phyloP scores from a whole-genome alignment of 2,113 vertebrate species.

The Indri indri region DNA sequence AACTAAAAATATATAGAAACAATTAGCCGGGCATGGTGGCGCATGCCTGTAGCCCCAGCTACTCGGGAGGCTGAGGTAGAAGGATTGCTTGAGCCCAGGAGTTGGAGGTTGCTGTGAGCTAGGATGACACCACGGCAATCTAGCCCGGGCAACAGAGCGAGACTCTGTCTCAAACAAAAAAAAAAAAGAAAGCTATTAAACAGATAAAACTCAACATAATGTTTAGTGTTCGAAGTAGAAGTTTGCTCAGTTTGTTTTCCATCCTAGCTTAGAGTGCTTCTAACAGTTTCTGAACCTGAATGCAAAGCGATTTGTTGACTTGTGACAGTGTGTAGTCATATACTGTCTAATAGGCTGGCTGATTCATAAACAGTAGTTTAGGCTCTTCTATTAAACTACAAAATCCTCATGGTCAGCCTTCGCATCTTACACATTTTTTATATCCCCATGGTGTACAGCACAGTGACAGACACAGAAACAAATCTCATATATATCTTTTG shows the following conservation, averaged over 20 bases:
- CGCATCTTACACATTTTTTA: not conserved
- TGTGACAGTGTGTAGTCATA: not conserved
- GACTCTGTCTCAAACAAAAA: no score
- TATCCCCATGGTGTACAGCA: not conserved
- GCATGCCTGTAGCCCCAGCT: no score
- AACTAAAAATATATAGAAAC: no score
- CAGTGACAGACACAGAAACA: not conserved
- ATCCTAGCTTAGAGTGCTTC: not conserved
- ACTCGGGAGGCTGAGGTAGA: no score
- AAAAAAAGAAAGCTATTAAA: not conserved
- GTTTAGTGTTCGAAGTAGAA: not conserved
- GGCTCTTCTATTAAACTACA: not conserved
- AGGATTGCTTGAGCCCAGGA: no score
- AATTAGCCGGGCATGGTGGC: no score
- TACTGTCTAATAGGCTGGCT: not conserved
- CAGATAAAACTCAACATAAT: not conserved
- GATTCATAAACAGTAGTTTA: not conserved
- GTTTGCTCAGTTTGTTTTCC: not conserved
- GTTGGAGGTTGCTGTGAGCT: no score
- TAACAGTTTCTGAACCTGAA: not conserved
- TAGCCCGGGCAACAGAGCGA: no score
- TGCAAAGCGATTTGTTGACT: not conserved
- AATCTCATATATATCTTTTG: not conserved
- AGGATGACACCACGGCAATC: no score
- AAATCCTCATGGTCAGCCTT: not conserved